These are phyloP conservation scores for Hecatera dysodea DNA, from an alignment of 2,888 invertebrate species.

Conservation along the genomic window DNA sequence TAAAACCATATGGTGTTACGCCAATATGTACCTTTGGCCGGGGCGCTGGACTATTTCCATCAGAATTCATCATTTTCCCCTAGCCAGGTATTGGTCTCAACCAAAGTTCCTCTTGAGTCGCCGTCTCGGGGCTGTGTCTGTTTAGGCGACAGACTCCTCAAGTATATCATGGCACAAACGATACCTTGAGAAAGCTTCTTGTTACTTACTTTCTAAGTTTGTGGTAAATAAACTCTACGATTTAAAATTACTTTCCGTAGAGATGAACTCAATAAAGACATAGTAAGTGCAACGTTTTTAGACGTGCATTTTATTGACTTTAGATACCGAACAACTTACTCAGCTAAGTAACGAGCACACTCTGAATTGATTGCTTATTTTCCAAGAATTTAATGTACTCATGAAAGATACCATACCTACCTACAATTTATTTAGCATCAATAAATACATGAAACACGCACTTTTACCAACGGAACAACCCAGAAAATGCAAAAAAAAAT, in stretches of 20 bases:
- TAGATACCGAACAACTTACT: background rate
- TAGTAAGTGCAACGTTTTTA: background rate
- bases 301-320: slow-evolving; percentile 5
- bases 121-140: no score
- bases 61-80: no score
- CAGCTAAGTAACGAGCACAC: background rate
- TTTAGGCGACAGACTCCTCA: no score
- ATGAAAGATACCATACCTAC: background rate
- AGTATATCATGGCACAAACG: background rate
- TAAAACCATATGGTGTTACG: no score
- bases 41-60: no score
- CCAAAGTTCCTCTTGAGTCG: no score
- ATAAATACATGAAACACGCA: background rate
- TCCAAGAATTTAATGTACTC: background rate
- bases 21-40: no score
- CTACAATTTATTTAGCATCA: no score
- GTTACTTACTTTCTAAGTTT: background rate
- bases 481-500: background rate
- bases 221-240: slow-evolving; percentile 14
- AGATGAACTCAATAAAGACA: background rate
- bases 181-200: background rate
- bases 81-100: no score
- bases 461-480: no score
- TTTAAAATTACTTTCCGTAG: background rate
- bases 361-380: background rate